Evolutionary conservation across 2,113 vertebrate genomes (phyloP), one percentile per base, ranked within the genome.

Genomic region (Uropsilus gracilis): DNA sequence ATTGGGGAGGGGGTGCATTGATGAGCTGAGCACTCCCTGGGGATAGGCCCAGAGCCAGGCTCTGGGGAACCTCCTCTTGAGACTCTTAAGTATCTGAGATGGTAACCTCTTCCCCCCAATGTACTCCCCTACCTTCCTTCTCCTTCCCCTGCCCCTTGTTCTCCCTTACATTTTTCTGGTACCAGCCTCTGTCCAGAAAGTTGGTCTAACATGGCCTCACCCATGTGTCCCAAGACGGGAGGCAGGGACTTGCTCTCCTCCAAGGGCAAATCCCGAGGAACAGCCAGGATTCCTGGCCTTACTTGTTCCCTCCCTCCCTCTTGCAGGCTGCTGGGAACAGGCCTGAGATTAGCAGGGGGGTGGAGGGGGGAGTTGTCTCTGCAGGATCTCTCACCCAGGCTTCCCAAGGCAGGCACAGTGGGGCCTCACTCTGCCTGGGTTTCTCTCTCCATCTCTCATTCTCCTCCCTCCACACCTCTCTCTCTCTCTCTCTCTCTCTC

Each of bases 351-450:
- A 95, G 95, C 55, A 46, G 92, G 92, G 88, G 34, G 68, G 26
- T 39, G 44, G 88, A 22, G 77, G 90, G 37, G 81, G 89, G 50
- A 72, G 68, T 78, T 89, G 82, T 96, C 80, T 97, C 97, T 96
- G 71, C 96, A 97, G 96, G 94, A 97, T 89, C 93, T 94, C 90
- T 89, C 34, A 64, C 96, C 77, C 71, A 97, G 96, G 92, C 96
- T 95, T 85, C 95, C 93, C 93, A 96, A 96, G 96, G 95, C 96
- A 95, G 96, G 75, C 93, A 94, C 94, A 86, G 91, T 96, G 96
- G 91, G 93, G 94, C 92, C 94, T 95, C 71, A 71, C 86, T 95
- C 93, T 95, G 95, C 93, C 95, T 88, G 89, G 85, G 73, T 76
- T 77, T 89, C 91, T 96, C 77, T 97, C 71, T 94, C 85, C 81